Conservation (phyloP, 2,888 invertebrate species). For the Nemotelus nigrinus region DNA sequence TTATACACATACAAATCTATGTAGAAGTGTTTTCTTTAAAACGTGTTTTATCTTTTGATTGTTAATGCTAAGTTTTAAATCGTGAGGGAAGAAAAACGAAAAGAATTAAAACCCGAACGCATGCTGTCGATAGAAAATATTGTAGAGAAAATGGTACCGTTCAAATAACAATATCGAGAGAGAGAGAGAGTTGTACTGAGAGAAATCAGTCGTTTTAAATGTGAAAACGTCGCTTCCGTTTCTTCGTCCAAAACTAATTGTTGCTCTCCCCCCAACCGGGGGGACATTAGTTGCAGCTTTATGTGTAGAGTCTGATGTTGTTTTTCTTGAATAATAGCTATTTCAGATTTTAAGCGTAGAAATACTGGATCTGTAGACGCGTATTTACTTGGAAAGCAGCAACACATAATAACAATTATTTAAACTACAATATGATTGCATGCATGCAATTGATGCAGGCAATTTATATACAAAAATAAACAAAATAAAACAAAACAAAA, state of each 20-base stretch:
- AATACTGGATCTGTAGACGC: neutral
- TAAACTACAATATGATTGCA: no score
- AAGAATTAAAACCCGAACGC: neutral
- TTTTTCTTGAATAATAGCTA: neutral
- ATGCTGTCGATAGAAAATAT: neutral
- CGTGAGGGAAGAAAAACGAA: neutral
- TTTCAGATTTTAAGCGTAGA: neutral
- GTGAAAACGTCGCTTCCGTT: slow-evolving; percentile 11
- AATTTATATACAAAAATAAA: neutral
- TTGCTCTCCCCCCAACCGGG: no score
- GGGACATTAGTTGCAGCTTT: slow-evolving; percentile 12
- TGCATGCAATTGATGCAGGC: neutral
- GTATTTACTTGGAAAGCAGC: slow-evolving; percentile 8
- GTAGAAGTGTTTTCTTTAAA: slow-evolving; percentile 10
- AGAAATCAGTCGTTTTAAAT: neutral
- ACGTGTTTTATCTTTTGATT: neutral
- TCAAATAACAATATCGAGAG: neutral
- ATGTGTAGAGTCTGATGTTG: slow-evolving; percentile 4
- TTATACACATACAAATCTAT: slow-evolving; percentile 23
- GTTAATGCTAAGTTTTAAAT: slow-evolving; percentile 1
- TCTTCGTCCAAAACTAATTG: slow-evolving; percentile 22
- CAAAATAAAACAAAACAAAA: neutral
- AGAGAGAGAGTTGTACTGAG: neutral
- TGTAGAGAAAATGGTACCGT: slow-evolving; percentile 15
- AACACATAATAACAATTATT: neutral